A percentile compares a stretch with the other conserved stretches of the same genome.
Evolutionary conservation across 2,888 invertebrate genomes (phyloP).

Genomic region (Ecdyonurus torrentis): DNA sequence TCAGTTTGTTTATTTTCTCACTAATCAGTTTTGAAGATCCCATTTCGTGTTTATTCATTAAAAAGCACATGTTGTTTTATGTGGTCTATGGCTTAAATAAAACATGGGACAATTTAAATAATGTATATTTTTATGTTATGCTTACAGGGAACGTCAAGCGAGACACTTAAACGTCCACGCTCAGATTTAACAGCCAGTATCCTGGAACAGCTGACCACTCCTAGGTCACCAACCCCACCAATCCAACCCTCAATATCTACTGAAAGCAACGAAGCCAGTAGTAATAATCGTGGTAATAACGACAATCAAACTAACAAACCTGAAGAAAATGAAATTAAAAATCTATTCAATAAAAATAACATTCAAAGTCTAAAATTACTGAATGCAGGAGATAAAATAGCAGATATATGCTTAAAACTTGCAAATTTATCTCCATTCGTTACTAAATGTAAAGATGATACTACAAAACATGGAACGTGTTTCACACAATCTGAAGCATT

Average conservation of each 20-base stretch:
- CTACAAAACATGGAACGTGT: constrained; percentile 46
- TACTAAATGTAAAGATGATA: constrained; percentile 41
- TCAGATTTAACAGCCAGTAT: constrained; percentile 54
- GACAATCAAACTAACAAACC: not conserved
- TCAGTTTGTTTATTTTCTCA: too few species aligned
- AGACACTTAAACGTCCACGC: constrained; percentile 33
- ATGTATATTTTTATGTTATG: too few species aligned
- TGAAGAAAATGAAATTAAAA: constrained; percentile 30
- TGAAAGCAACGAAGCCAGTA: constrained; percentile 26
- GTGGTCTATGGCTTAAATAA: too few species aligned
- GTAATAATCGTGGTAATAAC: not conserved
- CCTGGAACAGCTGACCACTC: constrained; percentile 53
- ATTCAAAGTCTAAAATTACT: constrained; percentile 59
- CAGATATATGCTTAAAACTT: constrained; percentile 52
- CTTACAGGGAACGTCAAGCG: too few species aligned
- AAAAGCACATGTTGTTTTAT: too few species aligned
- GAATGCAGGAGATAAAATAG: constrained; percentile 62
- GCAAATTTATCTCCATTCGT: constrained; percentile 32
- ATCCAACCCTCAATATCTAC: constrained; percentile 26
- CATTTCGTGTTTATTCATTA: too few species aligned
- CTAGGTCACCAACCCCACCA: constrained; percentile 28
- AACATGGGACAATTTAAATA: too few species aligned
- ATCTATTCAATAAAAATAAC: constrained; percentile 62
- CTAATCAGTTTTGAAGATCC: too few species aligned
- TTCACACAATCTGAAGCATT: constrained; percentile 55